Base-by-base conservation (phyloP, 2,888 invertebrate genomes). In the Polyploca ridens region DNA sequence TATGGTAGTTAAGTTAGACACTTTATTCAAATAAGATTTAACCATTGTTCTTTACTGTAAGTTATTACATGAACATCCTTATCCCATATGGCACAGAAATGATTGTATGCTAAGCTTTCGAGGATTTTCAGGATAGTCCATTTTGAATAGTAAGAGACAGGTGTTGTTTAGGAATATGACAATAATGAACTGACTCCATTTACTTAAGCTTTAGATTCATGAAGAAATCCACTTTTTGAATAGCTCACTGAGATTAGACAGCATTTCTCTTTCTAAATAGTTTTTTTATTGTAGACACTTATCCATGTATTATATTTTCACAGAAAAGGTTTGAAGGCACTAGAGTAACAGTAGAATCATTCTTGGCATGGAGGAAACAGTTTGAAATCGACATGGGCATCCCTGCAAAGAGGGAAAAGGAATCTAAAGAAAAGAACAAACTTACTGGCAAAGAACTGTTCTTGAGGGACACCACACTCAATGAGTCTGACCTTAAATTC, bases 321-420 rank as follows among this genome's bases (percentile, higher is more conserved):
- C 90, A 98, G 96, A 98, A 98, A 96, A 96, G 97, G 81, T 98
- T 99, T 93, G 99, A 99, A 93, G 99, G 99, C 14, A 99, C 99
- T 0, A 94, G 97, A 78, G 99, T 99, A 0, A 97, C 98, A 3
- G 98, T 99, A 0, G 99, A 99, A 90, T 97, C 98, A 8, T 99
- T 99, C 90, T 90, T 99, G 81, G 97, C 96, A 33, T 99, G 99
- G 99, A 98, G 99, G 84, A 95, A 96, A 66, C 95, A 96, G 70
- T 99, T 99, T 94, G 99, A 99, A 87, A 96, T 96, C 44, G 99
- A 99, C 86, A 96, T 97, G 91, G 97, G 97, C 58, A 96, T 97
- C 61, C 95, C 95, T 0, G 96, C 96, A 6, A 96, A 96, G 82
- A 94, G 96, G 65, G 97, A 97, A 82, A 95, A 96, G 67, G 95